Evolutionary conservation across 2,113 vertebrate species (phyloP), one percentile per base, ranked within the genome.

Genomic region (Oncorhynchus kisutch): DNA sequence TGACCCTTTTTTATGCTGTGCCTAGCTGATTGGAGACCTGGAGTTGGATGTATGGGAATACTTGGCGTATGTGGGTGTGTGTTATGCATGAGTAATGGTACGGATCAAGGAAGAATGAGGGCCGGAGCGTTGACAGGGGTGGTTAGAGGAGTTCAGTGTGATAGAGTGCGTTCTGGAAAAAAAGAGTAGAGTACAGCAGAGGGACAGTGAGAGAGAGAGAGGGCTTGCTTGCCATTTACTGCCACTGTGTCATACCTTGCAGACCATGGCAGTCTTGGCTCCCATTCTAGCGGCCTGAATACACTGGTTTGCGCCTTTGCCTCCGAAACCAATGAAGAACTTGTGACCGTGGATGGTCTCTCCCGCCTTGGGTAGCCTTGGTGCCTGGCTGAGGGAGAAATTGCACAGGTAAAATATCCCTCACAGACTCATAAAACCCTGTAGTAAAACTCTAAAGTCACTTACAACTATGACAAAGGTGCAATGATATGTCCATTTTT

Each of bases 291-390:
- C 94, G 71, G 97, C 96, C 86, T 99, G 97, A 77, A 99, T 91
- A 82, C 97, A 99, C 67, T 99, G 98, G 89, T 99, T 99, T 88
- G 98, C 97, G 79, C 98, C 98, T 92, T 99, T 99, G 71, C 98
- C 98, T 77, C 98, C 98, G 83, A 97, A 99, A 75, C 97, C 98
- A 78, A 95, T 93, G 74, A 99, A 97, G 93, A 99, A 99, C 86
- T 95, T 96, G 80, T 95, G 94, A 76, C 97, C 98, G 12, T 96
- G 96, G 89, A 98, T 92, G 74, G 97, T 99, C 92, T 99, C 98
- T 84, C 98, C 98, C 34, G 92, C 92, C 92, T 92, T 98, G 67
- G 98, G 97, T 83, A 99, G 90, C 73, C 95, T 94, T 0, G 95
- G 91, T 18, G 97, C 93, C 88, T 96, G 92, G 86, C 98, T 99